Evolutionary conservation across 1,140 invertebrate genomes (phyloP), one percentile per base, ranked within the genome.

Genomic region (Ptiloglossa arizonensis): DNA sequence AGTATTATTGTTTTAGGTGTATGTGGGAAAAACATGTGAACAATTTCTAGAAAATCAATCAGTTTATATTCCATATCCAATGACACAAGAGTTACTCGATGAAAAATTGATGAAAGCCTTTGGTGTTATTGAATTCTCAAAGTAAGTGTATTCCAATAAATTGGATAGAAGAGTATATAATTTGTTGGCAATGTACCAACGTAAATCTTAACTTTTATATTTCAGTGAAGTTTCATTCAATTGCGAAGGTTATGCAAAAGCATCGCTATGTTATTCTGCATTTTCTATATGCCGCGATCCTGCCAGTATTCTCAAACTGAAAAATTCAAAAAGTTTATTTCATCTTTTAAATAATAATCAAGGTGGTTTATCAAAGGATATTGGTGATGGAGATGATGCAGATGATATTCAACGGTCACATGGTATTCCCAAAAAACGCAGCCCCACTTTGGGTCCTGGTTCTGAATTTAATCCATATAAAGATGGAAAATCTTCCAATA

Each of bases 251-350:
- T 97, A 96, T 91, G 96, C 96, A 1, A 93, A 96, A 41, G 96
- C 97, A 0, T 98, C 97, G 59, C 93, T 99, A 22, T 99, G 98
- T 89, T 98, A 96, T 87, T 97, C 97, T 32, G 96, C 97, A 11
- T 98, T 99, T 92, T 97, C 98, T 0, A 94, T 98, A 44, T 99
- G 98, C 89, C 93, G 94, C 93, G 85, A 96, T 93, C 3, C 95
- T 94, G 87, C 87, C 80, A 92, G 89, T 87, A 94, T 91, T 90
- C 89, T 78, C 84, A 91, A 92, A 80, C 91, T 89, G 44, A 86
- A 91, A 71, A 86, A 88, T 56, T 81, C 86, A 1, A 81, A 81
- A 38, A 77, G 89, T 32, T 50, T 91, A 1, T 92, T 92, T 44
- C 87, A 90, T 38, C 86, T 88, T 1, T 63, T 91, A 38, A 89